Percentiles rank a stretch among this genome's conserved stretches.
phyloP scores from a whole-genome alignment of 1,140 invertebrate species.

The Drosophila burlai region DNA sequence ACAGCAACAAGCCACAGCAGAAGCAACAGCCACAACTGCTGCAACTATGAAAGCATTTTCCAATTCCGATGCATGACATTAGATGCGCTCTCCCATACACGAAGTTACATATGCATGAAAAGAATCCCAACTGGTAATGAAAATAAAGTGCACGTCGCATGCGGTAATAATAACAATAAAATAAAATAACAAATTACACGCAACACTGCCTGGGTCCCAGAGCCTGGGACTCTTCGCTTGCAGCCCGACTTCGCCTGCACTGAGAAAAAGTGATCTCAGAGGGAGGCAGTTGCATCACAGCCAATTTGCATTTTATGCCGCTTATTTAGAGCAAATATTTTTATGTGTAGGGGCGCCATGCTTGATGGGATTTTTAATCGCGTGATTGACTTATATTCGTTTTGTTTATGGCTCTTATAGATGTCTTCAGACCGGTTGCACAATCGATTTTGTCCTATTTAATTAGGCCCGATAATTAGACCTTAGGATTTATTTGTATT shows the following conservation, averaged over 20 bases:
- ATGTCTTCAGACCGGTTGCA: background rate
- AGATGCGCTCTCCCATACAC: constrained; percentile 58
- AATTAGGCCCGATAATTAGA: background rate
- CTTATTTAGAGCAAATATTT: constrained; percentile 13
- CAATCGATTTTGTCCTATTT: constrained; percentile 10
- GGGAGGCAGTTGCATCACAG: background rate
- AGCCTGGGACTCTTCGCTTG: constrained; percentile 28
- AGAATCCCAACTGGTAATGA: constrained; percentile 82
- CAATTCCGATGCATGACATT: constrained; percentile 58
- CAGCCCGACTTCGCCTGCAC: constrained; percentile 25
- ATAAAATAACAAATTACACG: constrained; percentile 85
- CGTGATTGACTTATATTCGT: constrained; percentile 7
- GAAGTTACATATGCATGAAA: constrained; percentile 78
- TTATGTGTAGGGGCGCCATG: constrained; percentile 1
- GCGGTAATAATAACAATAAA: constrained; percentile 84
- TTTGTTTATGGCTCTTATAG: background rate
- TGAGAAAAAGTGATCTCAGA: constrained; percentile 12
- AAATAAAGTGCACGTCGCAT: constrained; percentile 84
- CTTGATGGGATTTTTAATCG: constrained; percentile 9
- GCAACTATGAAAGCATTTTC: constrained; percentile 50
- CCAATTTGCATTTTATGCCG: constrained; percentile 4
- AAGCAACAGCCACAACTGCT: constrained; percentile 17
- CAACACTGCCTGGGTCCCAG: constrained; percentile 66
- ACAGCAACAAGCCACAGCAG: constrained; percentile 2
- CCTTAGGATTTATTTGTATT: too few species aligned